These are phyloP conservation scores for Takifugu rubripes DNA, from an alignment of 2,797 vertebrate species.

Conservation along the genomic window DNA sequence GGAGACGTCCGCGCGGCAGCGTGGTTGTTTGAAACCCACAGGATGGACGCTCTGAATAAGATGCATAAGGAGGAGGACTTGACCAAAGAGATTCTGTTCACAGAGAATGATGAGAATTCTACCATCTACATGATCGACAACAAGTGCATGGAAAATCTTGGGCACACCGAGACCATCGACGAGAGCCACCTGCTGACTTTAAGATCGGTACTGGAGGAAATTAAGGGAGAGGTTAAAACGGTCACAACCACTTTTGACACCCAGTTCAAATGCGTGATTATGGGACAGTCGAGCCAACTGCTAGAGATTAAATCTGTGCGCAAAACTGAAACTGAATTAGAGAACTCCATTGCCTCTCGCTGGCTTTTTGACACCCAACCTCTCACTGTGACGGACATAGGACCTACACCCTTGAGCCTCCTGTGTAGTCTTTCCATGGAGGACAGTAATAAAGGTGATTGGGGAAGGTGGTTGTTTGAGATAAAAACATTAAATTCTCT, in stretches of 20 bases:
- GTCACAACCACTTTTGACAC: conserved; percentile 85
- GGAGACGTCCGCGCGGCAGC: conserved; percentile 77
- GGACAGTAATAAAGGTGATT: conserved; percentile 77
- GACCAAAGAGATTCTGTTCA: conserved; percentile 63
- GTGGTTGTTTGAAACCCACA: conserved; percentile 86
- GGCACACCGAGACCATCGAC: conserved; percentile 81
- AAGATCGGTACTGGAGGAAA: conserved; percentile 84
- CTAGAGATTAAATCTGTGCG: conserved; percentile 84
- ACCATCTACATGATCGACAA: conserved; percentile 86
- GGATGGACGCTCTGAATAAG: conserved; percentile 82
- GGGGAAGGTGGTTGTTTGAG: conserved; percentile 86
- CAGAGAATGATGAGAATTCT: conserved; percentile 79
- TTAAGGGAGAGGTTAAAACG: conserved; percentile 82
- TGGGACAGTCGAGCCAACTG: conserved; percentile 82
- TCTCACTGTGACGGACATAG: conserved; percentile 75
- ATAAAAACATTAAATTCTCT: conserved; percentile 82
- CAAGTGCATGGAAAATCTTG: conserved; percentile 77
- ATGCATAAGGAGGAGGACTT: conserved; percentile 75
- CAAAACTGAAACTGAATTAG: conserved; percentile 83
- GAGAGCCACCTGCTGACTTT: conserved; percentile 80
- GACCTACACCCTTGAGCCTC: conserved; percentile 76
- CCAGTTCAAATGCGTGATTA: conserved; percentile 83
- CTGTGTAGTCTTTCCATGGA: conserved; percentile 83
- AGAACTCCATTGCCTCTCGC: conserved; percentile 80
- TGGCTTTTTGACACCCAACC: conserved; percentile 86